Evolutionary conservation across 35 echinoderm and acorn worm species (phyloP).

Genomic region (Heliocidaris tuberculata): DNA sequence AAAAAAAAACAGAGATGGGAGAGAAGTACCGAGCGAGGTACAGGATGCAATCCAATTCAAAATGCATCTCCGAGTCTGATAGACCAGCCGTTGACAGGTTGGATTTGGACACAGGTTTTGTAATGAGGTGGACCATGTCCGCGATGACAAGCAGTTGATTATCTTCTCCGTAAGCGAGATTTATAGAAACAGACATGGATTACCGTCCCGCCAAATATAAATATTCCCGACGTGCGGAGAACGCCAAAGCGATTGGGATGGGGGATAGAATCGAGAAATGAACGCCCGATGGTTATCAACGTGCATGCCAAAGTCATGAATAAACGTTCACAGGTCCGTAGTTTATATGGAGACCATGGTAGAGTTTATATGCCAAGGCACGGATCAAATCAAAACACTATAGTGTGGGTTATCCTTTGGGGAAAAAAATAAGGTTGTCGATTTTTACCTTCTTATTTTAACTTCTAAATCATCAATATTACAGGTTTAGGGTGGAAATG

Average conservation of each 20-base stretch:
- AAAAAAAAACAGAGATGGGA: neutral
- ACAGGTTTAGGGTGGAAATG: too few relatives aligned
- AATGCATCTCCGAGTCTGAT: neutral
- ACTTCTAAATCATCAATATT: too few relatives aligned
- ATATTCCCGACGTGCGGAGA: neutral
- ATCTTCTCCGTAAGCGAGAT: neutral
- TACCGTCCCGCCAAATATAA: neutral
- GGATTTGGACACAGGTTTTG: neutral
- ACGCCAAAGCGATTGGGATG: neutral
- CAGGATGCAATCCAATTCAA: neutral
- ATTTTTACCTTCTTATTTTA: neutral
- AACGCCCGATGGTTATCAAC: too few relatives aligned
- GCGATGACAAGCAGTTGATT: conserved; percentile 9
- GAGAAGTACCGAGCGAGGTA: neutral
- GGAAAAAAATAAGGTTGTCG: neutral
- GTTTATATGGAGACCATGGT: neutral
- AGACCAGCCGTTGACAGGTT: neutral
- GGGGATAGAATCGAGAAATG: neutral
- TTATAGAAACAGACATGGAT: conserved; percentile 18
- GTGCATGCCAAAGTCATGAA: neutral
- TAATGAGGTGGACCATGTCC: neutral
- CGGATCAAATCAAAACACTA: neutral
- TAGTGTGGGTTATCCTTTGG: neutral
- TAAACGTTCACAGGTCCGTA: neutral
- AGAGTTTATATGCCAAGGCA: neutral